phyloP scores from a whole-genome alignment of 1,140 invertebrate genomes.

The Meteorus sp. region DNA sequence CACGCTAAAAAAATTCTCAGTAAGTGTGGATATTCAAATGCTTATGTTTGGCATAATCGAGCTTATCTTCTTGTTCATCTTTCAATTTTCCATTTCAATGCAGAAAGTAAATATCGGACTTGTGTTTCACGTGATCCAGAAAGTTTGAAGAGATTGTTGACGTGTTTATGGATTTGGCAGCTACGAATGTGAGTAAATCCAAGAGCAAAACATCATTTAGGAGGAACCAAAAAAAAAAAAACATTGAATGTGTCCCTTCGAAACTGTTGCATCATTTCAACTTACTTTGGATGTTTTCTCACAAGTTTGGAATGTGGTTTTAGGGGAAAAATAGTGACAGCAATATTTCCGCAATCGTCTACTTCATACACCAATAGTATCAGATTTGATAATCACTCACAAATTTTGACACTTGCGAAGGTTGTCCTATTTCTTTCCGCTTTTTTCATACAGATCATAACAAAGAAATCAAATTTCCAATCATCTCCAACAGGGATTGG shows the following conservation, averaged over 20 bases:
- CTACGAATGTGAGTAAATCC: slow-evolving; percentile 36
- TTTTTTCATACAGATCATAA: neutral
- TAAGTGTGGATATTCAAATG: slow-evolving; percentile 11
- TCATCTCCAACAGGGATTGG: slow-evolving; percentile 32
- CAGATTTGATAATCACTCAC: slow-evolving; percentile 14
- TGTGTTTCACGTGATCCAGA: slow-evolving; percentile 33
- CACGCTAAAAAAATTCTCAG: slow-evolving; percentile 28
- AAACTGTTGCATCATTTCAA: too few species aligned
- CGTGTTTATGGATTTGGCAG: slow-evolving; percentile 33
- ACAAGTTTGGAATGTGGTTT: too few species aligned
- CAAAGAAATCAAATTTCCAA: too few species aligned
- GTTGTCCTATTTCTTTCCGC: slow-evolving; percentile 7
- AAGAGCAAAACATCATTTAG: neutral
- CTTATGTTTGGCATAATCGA: neutral
- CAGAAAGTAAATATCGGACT: neutral
- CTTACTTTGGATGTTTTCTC: too few species aligned
- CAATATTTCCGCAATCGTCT: neutral
- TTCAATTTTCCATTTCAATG: neutral
- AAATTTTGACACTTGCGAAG: slow-evolving; percentile 26
- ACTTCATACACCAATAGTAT: slow-evolving; percentile 13
- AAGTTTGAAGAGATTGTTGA: slow-evolving; percentile 28
- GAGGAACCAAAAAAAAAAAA: neutral
- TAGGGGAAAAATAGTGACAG: slow-evolving; percentile 19
- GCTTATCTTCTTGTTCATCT: neutral
- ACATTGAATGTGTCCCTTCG: too few species aligned